Evolutionary conservation across 2,888 invertebrate genomes (phyloP).

Genomic region (Morinoia aosen): DNA sequence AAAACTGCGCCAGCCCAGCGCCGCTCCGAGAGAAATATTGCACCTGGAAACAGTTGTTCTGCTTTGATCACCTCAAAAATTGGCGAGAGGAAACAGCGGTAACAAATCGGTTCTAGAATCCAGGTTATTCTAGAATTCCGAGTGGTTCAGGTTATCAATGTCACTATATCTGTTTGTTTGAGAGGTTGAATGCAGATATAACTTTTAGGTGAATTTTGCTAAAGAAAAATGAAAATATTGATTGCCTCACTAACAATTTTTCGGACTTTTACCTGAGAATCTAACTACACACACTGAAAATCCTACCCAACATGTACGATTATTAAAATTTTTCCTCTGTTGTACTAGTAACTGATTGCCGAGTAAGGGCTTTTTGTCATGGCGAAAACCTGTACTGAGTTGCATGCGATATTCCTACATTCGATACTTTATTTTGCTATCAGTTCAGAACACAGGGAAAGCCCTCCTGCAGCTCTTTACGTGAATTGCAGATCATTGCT

Average conservation of each 20-base stretch:
- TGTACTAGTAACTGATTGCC: too few species aligned
- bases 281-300: too few species aligned
- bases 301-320: too few species aligned
- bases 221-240: neutral
- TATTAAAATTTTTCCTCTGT: too few species aligned
- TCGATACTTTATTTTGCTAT: too few species aligned
- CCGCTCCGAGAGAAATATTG: neutral
- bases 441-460: too few species aligned
- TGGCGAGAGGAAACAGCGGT: neutral
- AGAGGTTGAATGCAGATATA: neutral
- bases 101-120: neutral
- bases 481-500: too few species aligned
- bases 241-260: neutral
- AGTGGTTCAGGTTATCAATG: neutral
- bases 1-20: neutral
- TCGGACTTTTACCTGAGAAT: neutral
- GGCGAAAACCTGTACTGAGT: too few species aligned
- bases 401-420: too few species aligned
- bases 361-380: too few species aligned
- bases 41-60: neutral
- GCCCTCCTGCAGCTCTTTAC: too few species aligned
- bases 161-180: neutral
- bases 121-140: too few species aligned
- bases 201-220: neutral
- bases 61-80: neutral